Percentiles rank a stretch among this genome's conserved stretches.
Evolutionary conservation across 2,888 invertebrate genomes (phyloP).

Genomic region (Nebria brevicollis): DNA sequence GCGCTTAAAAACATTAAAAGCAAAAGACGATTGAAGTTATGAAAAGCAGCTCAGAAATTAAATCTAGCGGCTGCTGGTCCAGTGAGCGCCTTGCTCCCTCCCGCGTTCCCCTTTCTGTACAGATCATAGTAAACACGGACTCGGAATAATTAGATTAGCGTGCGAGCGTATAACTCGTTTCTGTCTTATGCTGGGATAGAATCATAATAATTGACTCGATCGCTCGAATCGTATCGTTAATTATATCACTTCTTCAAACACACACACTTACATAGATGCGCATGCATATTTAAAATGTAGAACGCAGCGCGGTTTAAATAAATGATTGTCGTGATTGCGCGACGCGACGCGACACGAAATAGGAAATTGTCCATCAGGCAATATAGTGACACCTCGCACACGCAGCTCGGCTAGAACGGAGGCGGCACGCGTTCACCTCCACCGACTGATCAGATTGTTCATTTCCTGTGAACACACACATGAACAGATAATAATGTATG

Average conservation of each 20-base stretch:
- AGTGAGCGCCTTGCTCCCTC: neutral
- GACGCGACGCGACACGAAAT: conserved; percentile 48
- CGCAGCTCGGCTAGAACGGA: conserved; percentile 3
- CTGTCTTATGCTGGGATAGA: neutral
- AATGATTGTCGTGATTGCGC: conserved; percentile 58
- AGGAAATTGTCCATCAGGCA: conserved; percentile 33
- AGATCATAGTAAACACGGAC: conserved; percentile 56
- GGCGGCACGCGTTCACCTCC: conserved; percentile 39
- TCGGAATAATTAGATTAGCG: conserved; percentile 63
- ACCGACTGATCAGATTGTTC: conserved; percentile 34
- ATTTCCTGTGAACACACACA: conserved; percentile 34
- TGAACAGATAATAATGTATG: conserved; percentile 16
- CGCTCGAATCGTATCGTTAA: neutral
- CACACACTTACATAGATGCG: neutral
- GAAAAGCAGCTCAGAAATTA: conserved; percentile 62
- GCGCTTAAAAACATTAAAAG: conserved; percentile 58
- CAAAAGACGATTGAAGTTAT: conserved; percentile 63
- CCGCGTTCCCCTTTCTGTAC: conserved; percentile 6
- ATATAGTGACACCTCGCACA: conserved; percentile 35
- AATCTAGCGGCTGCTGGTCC: conserved; percentile 56
- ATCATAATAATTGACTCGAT: conserved; percentile 19
- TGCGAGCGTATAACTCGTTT: conserved; percentile 62
- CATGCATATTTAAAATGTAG: conserved; percentile 53
- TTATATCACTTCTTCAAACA: neutral
- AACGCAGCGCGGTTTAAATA: neutral